Conservation (phyloP, 2,113 vertebrate genomes). For the Sterrhoptilus dennistouni region DNA sequence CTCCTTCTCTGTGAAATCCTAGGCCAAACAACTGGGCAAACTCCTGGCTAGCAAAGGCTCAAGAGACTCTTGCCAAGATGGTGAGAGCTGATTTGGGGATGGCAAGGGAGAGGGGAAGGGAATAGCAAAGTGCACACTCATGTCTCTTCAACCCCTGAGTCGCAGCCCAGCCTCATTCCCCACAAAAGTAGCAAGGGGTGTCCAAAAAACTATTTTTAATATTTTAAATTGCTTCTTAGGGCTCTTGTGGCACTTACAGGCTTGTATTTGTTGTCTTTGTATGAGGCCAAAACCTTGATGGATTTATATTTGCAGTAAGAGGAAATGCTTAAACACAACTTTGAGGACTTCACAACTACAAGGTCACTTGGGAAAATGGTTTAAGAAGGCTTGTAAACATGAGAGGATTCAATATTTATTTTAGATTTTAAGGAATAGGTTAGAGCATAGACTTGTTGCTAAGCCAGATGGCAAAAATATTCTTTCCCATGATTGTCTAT, state of each 20-base stretch:
- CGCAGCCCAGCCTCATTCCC: neutral
- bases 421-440: constrained; percentile 8
- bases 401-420: constrained; percentile 26
- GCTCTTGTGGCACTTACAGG: neutral
- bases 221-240: neutral
- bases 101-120: neutral
- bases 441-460: neutral
- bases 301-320: constrained; percentile 15
- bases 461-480: neutral
- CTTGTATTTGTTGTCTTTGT: neutral
- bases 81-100: neutral
- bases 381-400: constrained; percentile 30
- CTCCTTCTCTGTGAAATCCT: neutral
- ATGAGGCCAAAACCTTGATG: constrained; percentile 16
- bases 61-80: neutral
- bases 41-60: neutral
- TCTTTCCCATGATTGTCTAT: neutral
- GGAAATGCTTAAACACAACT: constrained; percentile 31
- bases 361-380: neutral
- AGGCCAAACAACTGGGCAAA: constrained; percentile 33
- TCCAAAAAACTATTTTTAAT: neutral
- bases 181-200: neutral
- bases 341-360: neutral
- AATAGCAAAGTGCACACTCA: neutral
- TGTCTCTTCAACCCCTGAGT: neutral